Percentiles rank a stretch among this genome's conserved stretches.
Conservation (phyloP, 2,113 vertebrate genomes). For the Suricata suricatta region DNA sequence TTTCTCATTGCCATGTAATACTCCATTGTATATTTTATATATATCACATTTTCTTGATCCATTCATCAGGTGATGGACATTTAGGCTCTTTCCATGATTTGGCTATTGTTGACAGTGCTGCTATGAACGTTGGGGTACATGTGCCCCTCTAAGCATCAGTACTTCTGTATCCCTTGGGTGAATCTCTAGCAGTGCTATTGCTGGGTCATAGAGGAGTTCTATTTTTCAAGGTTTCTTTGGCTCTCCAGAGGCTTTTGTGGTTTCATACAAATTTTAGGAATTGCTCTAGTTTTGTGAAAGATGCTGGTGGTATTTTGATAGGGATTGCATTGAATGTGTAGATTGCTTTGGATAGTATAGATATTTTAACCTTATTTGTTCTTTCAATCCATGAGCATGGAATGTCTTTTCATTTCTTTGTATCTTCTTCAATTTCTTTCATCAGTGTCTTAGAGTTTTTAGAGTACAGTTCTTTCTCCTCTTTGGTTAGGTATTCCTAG, state of each 20-base stretch:
- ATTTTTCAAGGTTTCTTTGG: not conserved
- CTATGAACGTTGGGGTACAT: no score
- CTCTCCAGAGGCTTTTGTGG: not conserved
- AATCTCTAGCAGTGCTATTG: no score
- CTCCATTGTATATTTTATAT: no score
- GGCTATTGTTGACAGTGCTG: no score
- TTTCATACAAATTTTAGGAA: not conserved
- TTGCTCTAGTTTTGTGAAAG: not conserved
- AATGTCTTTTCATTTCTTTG: not conserved
- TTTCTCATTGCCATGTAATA: no score
- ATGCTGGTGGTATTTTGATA: not conserved
- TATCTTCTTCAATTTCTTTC: not conserved
- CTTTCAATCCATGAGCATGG: not conserved
- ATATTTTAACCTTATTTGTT: not conserved
- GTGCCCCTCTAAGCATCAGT: no score
- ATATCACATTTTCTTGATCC: no score
- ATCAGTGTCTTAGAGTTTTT: not conserved
- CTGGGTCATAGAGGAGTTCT: no score
- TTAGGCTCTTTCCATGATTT: no score
- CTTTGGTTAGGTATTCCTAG: not conserved
- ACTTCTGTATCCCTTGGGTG: no score
- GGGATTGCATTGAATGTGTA: not conserved
- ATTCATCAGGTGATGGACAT: no score
- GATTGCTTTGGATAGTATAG: not conserved
- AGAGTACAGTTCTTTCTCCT: not conserved